These are phyloP conservation scores for Gymnothorax reevesii DNA, from an alignment of 2,797 vertebrate genomes.

Conservation along the genomic window DNA sequence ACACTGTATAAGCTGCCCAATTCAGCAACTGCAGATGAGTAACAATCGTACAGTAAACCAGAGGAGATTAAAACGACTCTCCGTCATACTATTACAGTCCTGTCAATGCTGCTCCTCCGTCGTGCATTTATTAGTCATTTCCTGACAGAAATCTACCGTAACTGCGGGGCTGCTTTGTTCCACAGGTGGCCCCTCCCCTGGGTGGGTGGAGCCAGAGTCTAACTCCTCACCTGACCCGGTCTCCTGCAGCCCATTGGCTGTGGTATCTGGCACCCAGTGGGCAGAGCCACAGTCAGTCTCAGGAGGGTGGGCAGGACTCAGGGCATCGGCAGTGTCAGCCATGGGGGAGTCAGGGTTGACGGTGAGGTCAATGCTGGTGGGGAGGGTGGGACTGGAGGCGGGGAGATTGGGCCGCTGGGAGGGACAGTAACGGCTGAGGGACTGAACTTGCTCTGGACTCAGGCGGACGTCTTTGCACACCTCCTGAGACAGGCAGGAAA, in stretches of 20 bases:
- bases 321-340: conserved; percentile 67
- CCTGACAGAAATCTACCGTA: conserved; percentile 95
- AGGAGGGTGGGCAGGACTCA: conserved; percentile 63
- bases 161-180: conserved; percentile 85
- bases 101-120: conserved; percentile 86
- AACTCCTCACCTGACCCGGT: conserved; percentile 59
- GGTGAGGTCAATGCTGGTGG: conserved; percentile 78
- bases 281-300: conserved; percentile 62
- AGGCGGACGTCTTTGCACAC: conserved; percentile 86
- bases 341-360: conserved; percentile 67
- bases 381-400: conserved; percentile 43
- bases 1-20: conserved; percentile 67
- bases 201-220: conserved; percentile 66
- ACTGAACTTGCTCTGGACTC: conserved; percentile 79
- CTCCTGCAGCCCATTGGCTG: conserved; percentile 68
- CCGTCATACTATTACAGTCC: conserved; percentile 74
- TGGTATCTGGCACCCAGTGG: conserved; percentile 62
- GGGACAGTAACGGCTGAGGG: conserved; percentile 76
- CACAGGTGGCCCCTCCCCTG: conserved; percentile 72
- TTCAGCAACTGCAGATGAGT: conserved; percentile 1
- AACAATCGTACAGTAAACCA: conserved; percentile 41
- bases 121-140: conserved; percentile 96
- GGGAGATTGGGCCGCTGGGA: conserved; percentile 71
- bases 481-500: conserved; percentile 93
- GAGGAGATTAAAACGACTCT: conserved; percentile 45